These are phyloP conservation scores for Ceratoteleas bidentatus DNA, from an alignment of 1,140 invertebrate species.

Conservation along the genomic window DNA sequence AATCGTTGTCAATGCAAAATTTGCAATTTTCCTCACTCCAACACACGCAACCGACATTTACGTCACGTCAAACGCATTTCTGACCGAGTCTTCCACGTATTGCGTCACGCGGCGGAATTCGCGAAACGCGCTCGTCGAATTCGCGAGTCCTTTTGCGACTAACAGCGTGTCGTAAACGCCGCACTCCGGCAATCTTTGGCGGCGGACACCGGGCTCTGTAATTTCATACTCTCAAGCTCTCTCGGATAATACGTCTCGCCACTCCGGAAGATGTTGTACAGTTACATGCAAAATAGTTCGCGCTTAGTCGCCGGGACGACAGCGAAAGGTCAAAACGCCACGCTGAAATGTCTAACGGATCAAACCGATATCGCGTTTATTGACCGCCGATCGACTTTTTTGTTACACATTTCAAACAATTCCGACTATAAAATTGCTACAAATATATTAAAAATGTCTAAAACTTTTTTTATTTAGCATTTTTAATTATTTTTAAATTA, in stretches of 20 bases:
- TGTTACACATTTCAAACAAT: too few relatives aligned
- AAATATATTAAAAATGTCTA: too few relatives aligned
- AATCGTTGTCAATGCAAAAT: too few relatives aligned
- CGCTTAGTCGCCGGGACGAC: constrained; percentile 7
- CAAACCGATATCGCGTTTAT: constrained; percentile 17
- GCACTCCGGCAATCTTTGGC: constrained; percentile 8
- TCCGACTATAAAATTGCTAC: too few relatives aligned
- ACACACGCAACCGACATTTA: too few relatives aligned
- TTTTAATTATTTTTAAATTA: too few relatives aligned
- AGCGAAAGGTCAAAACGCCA: constrained; percentile 25
- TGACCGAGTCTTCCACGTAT: background rate
- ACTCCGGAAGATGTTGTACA: constrained; percentile 29
- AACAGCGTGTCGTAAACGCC: background rate
- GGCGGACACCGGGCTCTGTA: constrained; percentile 21
- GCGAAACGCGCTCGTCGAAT: constrained; percentile 25
- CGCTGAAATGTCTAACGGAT: constrained; percentile 16
- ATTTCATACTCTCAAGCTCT: constrained; percentile 22
- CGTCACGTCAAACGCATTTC: too few relatives aligned
- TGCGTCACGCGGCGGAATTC: constrained; percentile 22
- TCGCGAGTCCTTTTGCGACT: constrained; percentile 16
- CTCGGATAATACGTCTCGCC: constrained; percentile 19
- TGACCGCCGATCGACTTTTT: background rate
- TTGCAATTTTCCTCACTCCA: too few relatives aligned
- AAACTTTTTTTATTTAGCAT: too few relatives aligned
- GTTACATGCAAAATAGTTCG: constrained; percentile 33